Conservation (phyloP, 2,888 invertebrate species). For the Coenonympha glycerion region DNA sequence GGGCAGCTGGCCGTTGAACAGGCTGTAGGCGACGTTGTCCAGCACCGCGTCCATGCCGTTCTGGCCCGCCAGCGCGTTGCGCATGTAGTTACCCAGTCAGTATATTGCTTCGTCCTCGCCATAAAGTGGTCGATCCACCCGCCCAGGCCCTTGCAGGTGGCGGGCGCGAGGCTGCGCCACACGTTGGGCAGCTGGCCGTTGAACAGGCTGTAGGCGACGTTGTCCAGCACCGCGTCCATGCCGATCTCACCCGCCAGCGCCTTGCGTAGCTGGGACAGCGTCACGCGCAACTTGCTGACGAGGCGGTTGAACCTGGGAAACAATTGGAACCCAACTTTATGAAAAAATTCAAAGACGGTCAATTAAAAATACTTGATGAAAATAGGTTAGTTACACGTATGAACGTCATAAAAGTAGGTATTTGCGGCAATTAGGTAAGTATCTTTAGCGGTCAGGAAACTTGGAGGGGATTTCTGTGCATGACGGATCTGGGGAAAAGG, state of each 20-base stretch:
- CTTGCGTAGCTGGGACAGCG: slow-evolving; percentile 83
- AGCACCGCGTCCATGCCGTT: slow-evolving; percentile 92
- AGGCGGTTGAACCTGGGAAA: slow-evolving; percentile 87
- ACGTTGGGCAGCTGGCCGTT: slow-evolving; percentile 88
- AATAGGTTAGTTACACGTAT: no score
- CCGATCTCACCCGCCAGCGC: slow-evolving; percentile 94
- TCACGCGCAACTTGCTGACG: slow-evolving; percentile 80
- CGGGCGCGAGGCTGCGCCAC: slow-evolving; percentile 89
- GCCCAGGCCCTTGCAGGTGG: slow-evolving; percentile 88
- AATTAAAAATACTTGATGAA: neutral
- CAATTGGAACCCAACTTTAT: no score
- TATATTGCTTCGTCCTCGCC: slow-evolving; percentile 82
- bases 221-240: slow-evolving; percentile 90
- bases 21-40: slow-evolving; percentile 86
- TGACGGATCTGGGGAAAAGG: no score
- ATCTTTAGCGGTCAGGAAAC: no score
- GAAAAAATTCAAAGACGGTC: no score
- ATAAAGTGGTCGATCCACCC: slow-evolving; percentile 93
- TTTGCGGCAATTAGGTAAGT: no score
- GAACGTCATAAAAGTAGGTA: no score
- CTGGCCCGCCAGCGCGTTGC: slow-evolving; percentile 91
- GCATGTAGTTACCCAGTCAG: no score
- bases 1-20: slow-evolving; percentile 92
- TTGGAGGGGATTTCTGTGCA: no score
- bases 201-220: slow-evolving; percentile 86